phyloP scores from a whole-genome alignment of 2,888 invertebrate genomes.

The Gryllus longicercus region DNA sequence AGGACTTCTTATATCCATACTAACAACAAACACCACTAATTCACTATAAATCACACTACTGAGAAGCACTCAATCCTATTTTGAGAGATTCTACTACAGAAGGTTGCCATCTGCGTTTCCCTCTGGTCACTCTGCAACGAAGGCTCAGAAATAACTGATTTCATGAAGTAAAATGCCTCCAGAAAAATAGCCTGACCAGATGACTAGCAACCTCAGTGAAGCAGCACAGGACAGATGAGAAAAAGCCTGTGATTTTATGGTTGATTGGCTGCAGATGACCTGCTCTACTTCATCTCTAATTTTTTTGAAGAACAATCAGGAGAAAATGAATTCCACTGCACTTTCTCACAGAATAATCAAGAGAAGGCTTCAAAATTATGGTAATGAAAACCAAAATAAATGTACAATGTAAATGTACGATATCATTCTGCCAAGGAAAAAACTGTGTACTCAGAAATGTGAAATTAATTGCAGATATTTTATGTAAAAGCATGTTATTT shows the following conservation, averaged over 20 bases:
- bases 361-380: no score
- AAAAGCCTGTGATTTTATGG: background rate
- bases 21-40: background rate
- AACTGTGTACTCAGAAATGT: no score
- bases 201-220: background rate
- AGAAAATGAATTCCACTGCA: background rate
- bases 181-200: background rate
- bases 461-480: no score
- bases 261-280: background rate
- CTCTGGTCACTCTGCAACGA: background rate
- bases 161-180: background rate
- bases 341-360: background rate
- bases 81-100: background rate
- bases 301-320: background rate
- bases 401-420: no score
- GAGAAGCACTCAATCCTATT: background rate
- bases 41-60: background rate
- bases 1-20: background rate
- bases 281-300: background rate
- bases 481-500: no score
- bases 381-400: no score
- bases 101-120: background rate
- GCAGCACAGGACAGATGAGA: background rate
- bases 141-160: background rate
- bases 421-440: no score